These are phyloP conservation scores for Hirundichthys speculiger DNA, from an alignment of 2,113 vertebrate genomes.

Conservation along the genomic window DNA sequence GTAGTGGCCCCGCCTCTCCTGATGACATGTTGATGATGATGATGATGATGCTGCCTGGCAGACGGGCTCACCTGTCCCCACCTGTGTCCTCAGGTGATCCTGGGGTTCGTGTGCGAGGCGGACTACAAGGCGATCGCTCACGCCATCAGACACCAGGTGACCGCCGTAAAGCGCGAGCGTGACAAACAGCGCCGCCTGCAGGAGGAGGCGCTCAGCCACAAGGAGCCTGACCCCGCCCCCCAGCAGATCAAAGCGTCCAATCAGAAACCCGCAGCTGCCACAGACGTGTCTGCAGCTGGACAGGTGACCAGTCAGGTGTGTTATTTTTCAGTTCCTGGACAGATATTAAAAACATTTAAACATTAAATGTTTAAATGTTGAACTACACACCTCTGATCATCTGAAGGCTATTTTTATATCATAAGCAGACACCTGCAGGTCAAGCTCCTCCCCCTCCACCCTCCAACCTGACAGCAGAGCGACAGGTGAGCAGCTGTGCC, in stretches of 20 bases:
- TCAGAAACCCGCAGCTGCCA: conserved; percentile 11
- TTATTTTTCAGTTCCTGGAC: no score
- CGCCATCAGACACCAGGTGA: conserved; percentile 87
- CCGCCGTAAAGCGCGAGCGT: conserved; percentile 86
- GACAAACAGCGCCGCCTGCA: conserved; percentile 82
- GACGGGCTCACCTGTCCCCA: conserved; percentile 14
- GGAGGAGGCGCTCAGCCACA: conserved; percentile 40
- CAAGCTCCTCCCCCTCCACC: neutral
- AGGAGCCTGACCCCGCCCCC: conserved; percentile 41
- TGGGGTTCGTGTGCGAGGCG: conserved; percentile 90
- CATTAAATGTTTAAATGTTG: no score
- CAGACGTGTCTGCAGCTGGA: neutral
- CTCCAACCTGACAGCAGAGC: no score
- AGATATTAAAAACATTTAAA: no score
- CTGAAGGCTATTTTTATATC: no score
- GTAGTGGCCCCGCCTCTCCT: no score
- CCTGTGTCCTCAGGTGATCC: conserved; percentile 81
- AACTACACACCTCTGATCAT: no score
- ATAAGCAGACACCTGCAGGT: no score
- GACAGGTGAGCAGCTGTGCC: no score
- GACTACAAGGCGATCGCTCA: conserved; percentile 93
- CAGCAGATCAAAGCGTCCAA: conserved; percentile 2
- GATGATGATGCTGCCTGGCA: neutral
- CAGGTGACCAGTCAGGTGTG: conserved; percentile 18
- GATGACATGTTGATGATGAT: no score